Percentiles rank a stretch among this genome's conserved stretches.
These are phyloP conservation scores for Polylopha cassiicola DNA, from an alignment of 2,888 invertebrate species.

Conservation along the genomic window DNA sequence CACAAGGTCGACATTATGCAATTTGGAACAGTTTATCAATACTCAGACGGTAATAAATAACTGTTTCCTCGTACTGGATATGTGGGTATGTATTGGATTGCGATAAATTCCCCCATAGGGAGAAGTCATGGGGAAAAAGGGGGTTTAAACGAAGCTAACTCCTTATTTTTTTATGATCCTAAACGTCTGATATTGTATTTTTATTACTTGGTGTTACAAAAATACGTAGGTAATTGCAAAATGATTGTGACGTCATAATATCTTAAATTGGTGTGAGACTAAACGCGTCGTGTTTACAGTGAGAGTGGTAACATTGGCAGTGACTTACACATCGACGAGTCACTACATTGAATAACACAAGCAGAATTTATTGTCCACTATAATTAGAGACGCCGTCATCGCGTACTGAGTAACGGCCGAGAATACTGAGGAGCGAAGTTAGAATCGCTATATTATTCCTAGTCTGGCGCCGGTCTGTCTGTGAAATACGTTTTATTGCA, in stretches of 20 bases:
- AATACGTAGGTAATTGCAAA: too few relatives aligned
- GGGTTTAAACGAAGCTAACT: conserved; percentile 40
- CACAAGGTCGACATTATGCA: too few relatives aligned
- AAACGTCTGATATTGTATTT: too few relatives aligned
- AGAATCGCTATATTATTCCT: conserved; percentile 22
- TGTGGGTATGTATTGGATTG: conserved; percentile 54
- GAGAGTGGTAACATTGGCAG: too few relatives aligned
- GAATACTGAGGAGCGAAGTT: conserved; percentile 16
- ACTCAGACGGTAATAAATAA: conserved; percentile 12
- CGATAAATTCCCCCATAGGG: conserved; percentile 57
- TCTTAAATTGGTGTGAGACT: too few relatives aligned
- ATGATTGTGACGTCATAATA: too few relatives aligned
- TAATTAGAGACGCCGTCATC: conserved; percentile 12
- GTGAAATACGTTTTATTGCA: conserved; percentile 25
- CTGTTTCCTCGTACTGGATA: conserved; percentile 12
- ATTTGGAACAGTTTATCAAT: conserved; percentile 13
- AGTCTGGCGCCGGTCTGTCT: conserved; percentile 30
- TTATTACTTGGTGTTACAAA: too few relatives aligned
- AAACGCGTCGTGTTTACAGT: too few relatives aligned
- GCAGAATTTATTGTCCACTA: neutral
- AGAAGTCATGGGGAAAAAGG: too few relatives aligned
- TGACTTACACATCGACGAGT: too few relatives aligned
- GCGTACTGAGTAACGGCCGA: conserved; percentile 9
- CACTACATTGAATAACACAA: too few relatives aligned
- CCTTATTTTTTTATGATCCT: too few relatives aligned